Evolutionary conservation across 1,140 invertebrate species (phyloP).

Genomic region (Phenacoccus solenopsis): DNA sequence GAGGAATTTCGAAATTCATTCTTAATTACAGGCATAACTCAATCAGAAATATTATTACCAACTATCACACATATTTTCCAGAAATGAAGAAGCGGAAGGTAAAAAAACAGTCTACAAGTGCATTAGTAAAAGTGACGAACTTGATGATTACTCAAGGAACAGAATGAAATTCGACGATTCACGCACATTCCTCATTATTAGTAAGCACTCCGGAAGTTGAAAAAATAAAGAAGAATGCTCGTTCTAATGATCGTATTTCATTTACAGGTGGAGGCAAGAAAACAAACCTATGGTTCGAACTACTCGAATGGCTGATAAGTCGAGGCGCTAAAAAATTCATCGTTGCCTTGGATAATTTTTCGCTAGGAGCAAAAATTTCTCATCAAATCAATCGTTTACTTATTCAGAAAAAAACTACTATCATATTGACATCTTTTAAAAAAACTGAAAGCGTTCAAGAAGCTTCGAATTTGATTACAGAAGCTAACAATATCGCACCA

Average conservation of each 20-base stretch:
- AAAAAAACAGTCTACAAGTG: not conserved
- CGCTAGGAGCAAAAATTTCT: conserved; percentile 12
- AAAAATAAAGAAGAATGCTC: not conserved
- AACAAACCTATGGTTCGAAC: conserved; percentile 23
- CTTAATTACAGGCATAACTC: too few relatives aligned
- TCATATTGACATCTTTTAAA: not conserved
- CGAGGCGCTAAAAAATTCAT: conserved; percentile 24
- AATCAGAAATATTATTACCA: too few relatives aligned
- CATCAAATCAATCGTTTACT: conserved; percentile 1
- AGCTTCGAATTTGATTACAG: not conserved
- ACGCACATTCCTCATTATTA: not conserved
- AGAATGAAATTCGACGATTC: not conserved
- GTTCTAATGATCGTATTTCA: too few relatives aligned
- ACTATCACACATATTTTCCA: too few relatives aligned
- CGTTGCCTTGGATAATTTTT: conserved; percentile 21
- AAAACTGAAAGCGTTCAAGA: not conserved
- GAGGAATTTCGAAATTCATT: not conserved
- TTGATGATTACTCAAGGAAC: not conserved
- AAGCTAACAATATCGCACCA: not conserved
- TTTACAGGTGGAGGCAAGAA: conserved; percentile 15
- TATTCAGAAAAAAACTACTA: not conserved
- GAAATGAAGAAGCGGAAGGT: not conserved
- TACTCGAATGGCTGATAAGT: conserved; percentile 24
- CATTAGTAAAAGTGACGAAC: not conserved
- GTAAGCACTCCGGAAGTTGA: not conserved